Conservation (phyloP, 1,140 invertebrate genomes). For the Ips typographus region DNA sequence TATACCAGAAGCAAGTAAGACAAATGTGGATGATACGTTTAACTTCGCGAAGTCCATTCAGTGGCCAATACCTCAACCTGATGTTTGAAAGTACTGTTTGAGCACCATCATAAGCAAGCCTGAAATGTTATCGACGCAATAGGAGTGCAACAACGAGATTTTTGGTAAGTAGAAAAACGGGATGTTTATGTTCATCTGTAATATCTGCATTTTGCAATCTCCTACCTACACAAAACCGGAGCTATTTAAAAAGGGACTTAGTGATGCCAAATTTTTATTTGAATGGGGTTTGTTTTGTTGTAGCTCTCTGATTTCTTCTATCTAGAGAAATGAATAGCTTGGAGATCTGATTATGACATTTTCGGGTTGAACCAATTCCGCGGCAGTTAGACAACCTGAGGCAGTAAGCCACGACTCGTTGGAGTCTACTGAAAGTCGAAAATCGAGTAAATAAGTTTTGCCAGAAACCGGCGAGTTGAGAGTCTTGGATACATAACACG, state of each 20-base stretch:
- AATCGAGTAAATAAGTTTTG: too few relatives aligned
- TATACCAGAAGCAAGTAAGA: background rate
- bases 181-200: constrained; percentile 11
- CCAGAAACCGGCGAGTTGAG: too few relatives aligned
- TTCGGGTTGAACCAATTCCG: background rate
- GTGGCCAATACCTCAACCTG: background rate
- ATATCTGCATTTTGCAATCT: constrained; percentile 37
- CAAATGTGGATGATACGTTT: background rate
- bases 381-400: background rate
- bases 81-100: background rate
- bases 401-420: constrained; percentile 1
- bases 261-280: background rate
- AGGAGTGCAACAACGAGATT: background rate
- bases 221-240: constrained; percentile 32
- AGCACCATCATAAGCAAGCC: background rate
- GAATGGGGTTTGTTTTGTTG: background rate
- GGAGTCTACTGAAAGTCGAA: background rate
- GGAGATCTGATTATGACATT: background rate
- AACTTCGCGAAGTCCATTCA: background rate
- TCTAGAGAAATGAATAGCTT: background rate
- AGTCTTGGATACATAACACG: too few relatives aligned
- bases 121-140: background rate
- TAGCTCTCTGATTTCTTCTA: background rate
- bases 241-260: constrained; percentile 2
- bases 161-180: background rate